Conservation (phyloP, 2,888 invertebrate genomes). For the Tenthredo livida region DNA sequence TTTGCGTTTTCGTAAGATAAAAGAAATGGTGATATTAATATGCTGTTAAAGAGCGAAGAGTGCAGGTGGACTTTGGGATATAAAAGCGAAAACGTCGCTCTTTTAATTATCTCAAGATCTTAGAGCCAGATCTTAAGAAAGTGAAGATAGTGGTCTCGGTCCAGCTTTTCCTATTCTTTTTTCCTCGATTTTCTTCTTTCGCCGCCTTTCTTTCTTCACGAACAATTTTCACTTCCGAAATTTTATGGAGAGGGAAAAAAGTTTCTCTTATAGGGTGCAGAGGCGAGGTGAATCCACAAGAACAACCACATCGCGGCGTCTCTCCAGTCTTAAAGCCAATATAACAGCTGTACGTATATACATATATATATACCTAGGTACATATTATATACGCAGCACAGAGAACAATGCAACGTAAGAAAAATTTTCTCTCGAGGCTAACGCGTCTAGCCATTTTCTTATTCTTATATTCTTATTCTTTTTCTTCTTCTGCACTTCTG, state of each 20-base stretch:
- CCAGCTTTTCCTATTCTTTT: neutral
- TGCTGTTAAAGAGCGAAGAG: neutral
- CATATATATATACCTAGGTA: neutral
- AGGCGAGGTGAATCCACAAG: neutral
- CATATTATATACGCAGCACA: neutral
- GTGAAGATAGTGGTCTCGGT: neutral
- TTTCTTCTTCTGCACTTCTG: neutral
- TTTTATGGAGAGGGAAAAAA: neutral
- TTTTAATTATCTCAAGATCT: conserved; percentile 17
- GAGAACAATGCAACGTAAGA: neutral
- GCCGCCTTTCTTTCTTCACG: neutral
- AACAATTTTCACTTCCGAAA: conserved; percentile 7
- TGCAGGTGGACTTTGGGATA: neutral
- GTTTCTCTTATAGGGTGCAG: neutral
- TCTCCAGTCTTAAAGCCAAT: neutral
- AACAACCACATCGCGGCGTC: neutral
- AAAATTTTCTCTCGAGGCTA: neutral
- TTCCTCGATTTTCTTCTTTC: neutral
- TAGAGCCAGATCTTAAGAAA: neutral
- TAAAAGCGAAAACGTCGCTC: neutral
- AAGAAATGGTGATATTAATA: neutral
- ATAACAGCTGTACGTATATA: neutral
- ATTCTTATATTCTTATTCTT: neutral
- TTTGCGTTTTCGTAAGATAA: neutral
- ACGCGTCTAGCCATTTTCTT: neutral